Conservation (phyloP, 2,888 invertebrate species). For the Pecten maximus region DNA sequence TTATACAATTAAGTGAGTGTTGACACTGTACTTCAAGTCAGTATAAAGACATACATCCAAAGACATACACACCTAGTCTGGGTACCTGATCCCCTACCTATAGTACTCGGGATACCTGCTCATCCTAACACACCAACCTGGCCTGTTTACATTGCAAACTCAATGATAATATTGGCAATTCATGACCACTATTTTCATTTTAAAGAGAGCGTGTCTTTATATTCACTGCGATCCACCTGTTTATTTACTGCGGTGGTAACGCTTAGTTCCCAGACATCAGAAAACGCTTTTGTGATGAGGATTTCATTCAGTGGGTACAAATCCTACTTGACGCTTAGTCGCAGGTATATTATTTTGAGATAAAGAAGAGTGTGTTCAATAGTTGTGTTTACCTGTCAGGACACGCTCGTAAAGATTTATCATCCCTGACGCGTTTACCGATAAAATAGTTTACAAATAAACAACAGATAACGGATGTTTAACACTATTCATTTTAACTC, state of each 20-base stretch:
- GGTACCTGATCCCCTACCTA: too few species aligned
- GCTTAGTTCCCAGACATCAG: not conserved
- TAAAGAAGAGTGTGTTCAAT: slow-evolving; percentile 32
- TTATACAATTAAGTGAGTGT: too few species aligned
- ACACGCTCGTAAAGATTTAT: not conserved
- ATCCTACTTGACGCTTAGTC: slow-evolving; percentile 21
- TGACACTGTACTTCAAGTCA: too few species aligned
- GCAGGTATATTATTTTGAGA: slow-evolving; percentile 25
- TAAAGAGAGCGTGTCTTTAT: not conserved
- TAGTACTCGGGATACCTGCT: not conserved
- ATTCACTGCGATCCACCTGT: not conserved
- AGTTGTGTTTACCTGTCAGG: not conserved
- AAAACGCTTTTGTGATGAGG: slow-evolving; percentile 15
- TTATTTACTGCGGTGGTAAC: slow-evolving; percentile 12
- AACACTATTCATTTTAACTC: not conserved
- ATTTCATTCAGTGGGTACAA: slow-evolving; percentile 27
- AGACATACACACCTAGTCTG: not conserved
- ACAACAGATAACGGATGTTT: not conserved
- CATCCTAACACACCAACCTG: not conserved
- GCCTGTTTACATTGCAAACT: not conserved
- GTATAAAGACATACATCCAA: too few species aligned
- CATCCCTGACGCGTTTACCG: not conserved
- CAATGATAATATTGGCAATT: not conserved
- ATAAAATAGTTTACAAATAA: not conserved
- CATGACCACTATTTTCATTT: not conserved